Base-by-base conservation (phyloP, 2,797 vertebrate species). In the Babyrousa celebensis region DNA sequence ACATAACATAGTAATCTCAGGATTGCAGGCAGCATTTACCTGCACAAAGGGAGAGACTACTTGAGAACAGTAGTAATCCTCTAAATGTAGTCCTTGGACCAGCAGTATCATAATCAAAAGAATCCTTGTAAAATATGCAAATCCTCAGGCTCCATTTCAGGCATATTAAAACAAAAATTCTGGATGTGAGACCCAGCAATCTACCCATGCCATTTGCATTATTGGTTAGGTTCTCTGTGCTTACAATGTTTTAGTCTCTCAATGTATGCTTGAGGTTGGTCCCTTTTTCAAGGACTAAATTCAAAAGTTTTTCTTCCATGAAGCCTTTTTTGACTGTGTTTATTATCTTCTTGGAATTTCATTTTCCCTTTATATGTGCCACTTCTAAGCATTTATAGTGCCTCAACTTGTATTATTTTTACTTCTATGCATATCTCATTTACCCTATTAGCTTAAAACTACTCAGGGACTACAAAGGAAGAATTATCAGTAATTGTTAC, bases 351-450 rank as follows among this genome's bases (percentile, higher is more conserved):
- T 91, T 94, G 54, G 23, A 88, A 78, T 68, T 84, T 68, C 3
- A 43, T 83, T 95, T 91, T 78, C 67, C 87, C 18, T 60, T 56
- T n/a, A 16, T 62, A 25, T 17, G n/a, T 94, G 3, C 40, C 54
- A 91, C 27, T 80, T 91, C 56, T 14, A 58, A 54, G 21, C 36
- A 84, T 83, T 63, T 86, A 90, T 77, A 58, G 62, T 84, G 5
- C 3, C 27, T n/a, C 56, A 43, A 9, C n/a, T 17, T 79, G 20
- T n/a, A 14, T 67, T 67, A 14, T 21, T 85, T 21, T 94, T 72
- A 72, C 65, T 83, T 93, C n/a, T 29, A 15, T 86, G 56, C 9
- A 3, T 89, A 83, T 71, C 15, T 83, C 63, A 54, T 89, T 95
- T 85, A 75, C 15, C 14, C 12, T 0, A 15, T 77, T 52, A 82